These are phyloP conservation scores for Actinernus sp. DNA, from an alignment of 92 coral and sea anemone species.

Conservation along the genomic window DNA sequence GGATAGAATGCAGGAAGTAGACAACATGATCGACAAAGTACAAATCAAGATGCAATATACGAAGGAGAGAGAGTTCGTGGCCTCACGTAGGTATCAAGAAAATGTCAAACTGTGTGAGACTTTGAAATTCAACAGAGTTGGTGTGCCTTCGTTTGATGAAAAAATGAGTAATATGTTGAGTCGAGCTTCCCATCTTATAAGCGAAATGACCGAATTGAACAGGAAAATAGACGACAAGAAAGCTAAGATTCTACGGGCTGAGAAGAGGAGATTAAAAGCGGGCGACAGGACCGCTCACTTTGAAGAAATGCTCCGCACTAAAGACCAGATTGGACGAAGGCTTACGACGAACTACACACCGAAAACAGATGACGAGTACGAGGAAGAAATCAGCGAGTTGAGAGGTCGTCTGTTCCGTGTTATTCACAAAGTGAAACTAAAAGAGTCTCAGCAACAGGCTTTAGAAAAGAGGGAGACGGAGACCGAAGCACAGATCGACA, in stretches of 20 bases:
- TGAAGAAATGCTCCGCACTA: constrained; percentile 55
- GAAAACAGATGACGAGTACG: constrained; percentile 45
- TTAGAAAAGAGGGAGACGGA: constrained; percentile 51
- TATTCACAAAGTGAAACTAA: constrained; percentile 11
- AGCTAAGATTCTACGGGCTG: constrained; percentile 24
- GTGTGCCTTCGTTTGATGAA: constrained; percentile 41
- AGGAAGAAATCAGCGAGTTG: constrained; percentile 12
- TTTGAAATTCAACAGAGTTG: constrained; percentile 56
- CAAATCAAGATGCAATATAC: constrained; percentile 34
- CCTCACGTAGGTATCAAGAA: constrained; percentile 47
- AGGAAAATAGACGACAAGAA: constrained; percentile 35
- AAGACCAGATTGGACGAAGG: constrained; percentile 23
- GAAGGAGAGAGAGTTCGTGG: constrained; percentile 60
- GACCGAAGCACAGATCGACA: constrained; percentile 38
- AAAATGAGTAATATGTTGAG: constrained; percentile 12
- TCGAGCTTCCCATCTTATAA: constrained; percentile 16
- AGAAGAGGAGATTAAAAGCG: constrained; percentile 46
- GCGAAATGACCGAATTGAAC: constrained; percentile 35
- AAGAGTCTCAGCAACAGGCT: constrained; percentile 32
- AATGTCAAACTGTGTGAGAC: constrained; percentile 41
- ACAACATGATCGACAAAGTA: constrained; percentile 44
- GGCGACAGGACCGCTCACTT: constrained; percentile 13
- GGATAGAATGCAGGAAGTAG: constrained; percentile 53
- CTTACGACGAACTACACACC: constrained; percentile 42
- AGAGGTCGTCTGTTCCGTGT: constrained; percentile 24